Evolutionary conservation across 1,140 invertebrate genomes (phyloP), one percentile per base, ranked within the genome.

Genomic region (Watersipora subatra): DNA sequence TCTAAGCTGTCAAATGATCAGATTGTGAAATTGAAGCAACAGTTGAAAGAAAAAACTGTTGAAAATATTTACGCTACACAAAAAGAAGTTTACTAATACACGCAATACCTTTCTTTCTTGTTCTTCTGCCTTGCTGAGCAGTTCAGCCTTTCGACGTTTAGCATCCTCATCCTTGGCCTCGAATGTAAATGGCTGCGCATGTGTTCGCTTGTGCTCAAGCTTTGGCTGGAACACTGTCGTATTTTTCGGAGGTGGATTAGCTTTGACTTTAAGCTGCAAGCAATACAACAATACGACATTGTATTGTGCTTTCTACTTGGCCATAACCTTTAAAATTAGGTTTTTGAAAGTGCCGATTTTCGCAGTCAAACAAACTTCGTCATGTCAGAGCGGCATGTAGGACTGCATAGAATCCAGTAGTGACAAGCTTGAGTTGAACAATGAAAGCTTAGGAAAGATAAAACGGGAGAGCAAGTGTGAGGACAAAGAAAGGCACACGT

Each of bases 161-260:
- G 7, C n/a, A 12, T 73, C 61, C 67, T 81, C 82, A 62, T 84
- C 75, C 0, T 83, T 73, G 12, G 79, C 65, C 57, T 85, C 84
- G 68, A 86, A 85, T 46, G 81, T 83, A 62, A 85, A 85, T 12
- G 84, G 78, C n/a, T 71, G 66, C 19, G 73, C 69, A 22, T 73
- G 70, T n/a, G 74, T 78, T 7, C 58, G 28, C 57, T 73, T 70
- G 63, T 77, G 78, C 2, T 68, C 56, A 15, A 76, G 62, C 7
- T 72, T 71, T 17, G 76, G 76, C 58, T 76, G 73, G 67, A 78
- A 79, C 34, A 46, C 34, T 46, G 34, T n/a, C n/a, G 7, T 46
- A 46, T 7, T 7, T 46, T 46, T 46, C 7, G 34, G 34, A 12
- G 34, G 7, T 46, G 34, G 34, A 12, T 46, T 7, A 46, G 34